Conservation (phyloP, 1,140 invertebrate genomes). For the Diorhabda carinulata region DNA sequence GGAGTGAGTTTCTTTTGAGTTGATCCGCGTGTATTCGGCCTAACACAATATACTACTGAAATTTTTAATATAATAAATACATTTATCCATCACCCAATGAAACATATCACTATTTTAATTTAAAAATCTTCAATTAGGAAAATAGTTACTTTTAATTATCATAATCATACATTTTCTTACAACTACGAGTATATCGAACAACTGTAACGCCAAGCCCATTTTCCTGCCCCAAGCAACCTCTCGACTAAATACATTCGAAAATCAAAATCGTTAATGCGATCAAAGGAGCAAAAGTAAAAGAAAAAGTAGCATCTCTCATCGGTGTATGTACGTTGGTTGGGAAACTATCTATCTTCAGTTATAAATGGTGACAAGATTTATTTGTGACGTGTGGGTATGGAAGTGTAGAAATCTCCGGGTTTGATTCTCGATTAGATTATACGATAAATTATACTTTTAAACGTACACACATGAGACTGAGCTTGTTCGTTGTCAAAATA, state of each 20-base stretch:
- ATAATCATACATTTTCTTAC: too few relatives aligned
- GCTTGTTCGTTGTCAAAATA: slow-evolving; percentile 10
- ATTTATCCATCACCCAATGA: too few relatives aligned
- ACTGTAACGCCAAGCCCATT: background rate
- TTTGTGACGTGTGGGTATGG: slow-evolving; percentile 18
- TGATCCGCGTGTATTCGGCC: too few relatives aligned
- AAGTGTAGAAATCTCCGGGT: slow-evolving; percentile 22
- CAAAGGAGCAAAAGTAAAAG: background rate
- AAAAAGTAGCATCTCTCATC: slow-evolving; percentile 17
- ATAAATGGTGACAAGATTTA: slow-evolving; percentile 24
- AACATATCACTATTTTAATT: too few relatives aligned
- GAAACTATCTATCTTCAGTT: slow-evolving; percentile 17
- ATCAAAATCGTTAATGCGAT: slow-evolving; percentile 19
- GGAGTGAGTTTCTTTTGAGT: too few relatives aligned
- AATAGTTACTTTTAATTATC: too few relatives aligned
- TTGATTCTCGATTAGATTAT: slow-evolving; percentile 22
- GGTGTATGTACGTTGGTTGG: background rate
- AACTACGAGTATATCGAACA: too few relatives aligned
- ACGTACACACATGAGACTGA: slow-evolving; percentile 10
- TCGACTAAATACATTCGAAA: slow-evolving; percentile 7
- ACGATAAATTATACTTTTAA: slow-evolving; percentile 19
- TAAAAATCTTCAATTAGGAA: too few relatives aligned
- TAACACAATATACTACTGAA: too few relatives aligned
- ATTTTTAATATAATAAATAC: too few relatives aligned
- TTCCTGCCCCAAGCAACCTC: background rate